These are phyloP conservation scores for Catalaphyllia jardinei DNA, from an alignment of 64 coral and sea anemone genomes.

Conservation along the genomic window DNA sequence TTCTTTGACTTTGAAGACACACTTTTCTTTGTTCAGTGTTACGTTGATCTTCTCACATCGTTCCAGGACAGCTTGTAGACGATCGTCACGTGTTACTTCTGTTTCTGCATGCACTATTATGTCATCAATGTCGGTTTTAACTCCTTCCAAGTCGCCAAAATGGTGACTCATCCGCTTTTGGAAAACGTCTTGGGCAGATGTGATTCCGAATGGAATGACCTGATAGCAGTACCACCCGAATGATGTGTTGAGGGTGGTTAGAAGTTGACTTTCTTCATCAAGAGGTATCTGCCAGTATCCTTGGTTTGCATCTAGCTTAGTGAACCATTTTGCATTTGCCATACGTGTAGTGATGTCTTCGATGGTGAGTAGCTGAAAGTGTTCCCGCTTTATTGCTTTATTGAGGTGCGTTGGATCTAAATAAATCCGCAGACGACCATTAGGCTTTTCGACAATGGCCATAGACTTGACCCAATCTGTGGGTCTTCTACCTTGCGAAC, in stretches of 20 bases:
- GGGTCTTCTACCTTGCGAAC: constrained; percentile 11
- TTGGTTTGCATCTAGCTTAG: not conserved
- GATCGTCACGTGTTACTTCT: constrained; percentile 17
- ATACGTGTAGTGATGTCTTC: not conserved
- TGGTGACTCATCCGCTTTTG: not conserved
- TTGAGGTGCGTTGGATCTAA: constrained; percentile 4
- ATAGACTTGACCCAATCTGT: constrained; percentile 42
- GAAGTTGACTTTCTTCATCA: not conserved
- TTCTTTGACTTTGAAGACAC: constrained; percentile 30
- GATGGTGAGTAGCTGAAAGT: constrained; percentile 9
- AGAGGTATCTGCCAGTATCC: constrained; percentile 1
- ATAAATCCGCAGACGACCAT: constrained; percentile 15
- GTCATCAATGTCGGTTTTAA: constrained; percentile 38
- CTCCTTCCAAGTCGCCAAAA: constrained; percentile 13
- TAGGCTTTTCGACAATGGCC: constrained; percentile 53
- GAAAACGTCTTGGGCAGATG: constrained; percentile 3
- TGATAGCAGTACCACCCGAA: constrained; percentile 14
- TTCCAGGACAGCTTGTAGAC: constrained; percentile 32
- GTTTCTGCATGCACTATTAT: constrained; percentile 6
- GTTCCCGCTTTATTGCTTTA: not conserved
- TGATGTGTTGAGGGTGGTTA: constrained; percentile 21
- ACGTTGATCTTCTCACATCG: too few species aligned
- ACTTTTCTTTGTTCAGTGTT: too few species aligned
- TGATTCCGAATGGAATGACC: not conserved
- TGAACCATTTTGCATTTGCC: not conserved